Conservation (phyloP, 2,113 vertebrate genomes). For the Nerophis ophidion region DNA sequence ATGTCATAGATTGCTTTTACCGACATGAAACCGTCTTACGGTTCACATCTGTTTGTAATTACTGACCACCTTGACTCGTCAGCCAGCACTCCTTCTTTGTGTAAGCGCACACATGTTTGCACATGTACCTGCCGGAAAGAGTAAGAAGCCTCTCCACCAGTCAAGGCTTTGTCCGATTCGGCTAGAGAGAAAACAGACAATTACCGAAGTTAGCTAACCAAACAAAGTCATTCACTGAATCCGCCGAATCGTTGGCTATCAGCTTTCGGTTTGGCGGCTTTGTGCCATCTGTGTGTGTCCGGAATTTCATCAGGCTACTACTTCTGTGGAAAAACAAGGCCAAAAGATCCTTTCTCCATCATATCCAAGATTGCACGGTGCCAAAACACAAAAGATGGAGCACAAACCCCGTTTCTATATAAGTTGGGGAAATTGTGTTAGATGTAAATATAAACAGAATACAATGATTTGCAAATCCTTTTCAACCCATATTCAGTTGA, state of each 20-base stretch:
- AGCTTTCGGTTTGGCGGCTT: not conserved
- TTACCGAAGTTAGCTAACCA: slow-evolving; percentile 14
- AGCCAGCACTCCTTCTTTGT: slow-evolving; percentile 1
- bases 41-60: slow-evolving; percentile 61
- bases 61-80: slow-evolving; percentile 26
- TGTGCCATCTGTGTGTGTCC: no score
- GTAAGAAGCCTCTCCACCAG: slow-evolving; percentile 47
- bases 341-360: no score
- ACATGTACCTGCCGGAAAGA: slow-evolving; percentile 31
- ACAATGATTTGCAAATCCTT: no score
- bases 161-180: slow-evolving; percentile 18
- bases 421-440: no score
- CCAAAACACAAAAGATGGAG: no score
- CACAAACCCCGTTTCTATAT: no score
- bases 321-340: no score
- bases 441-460: no score
- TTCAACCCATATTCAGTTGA: no score
- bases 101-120: slow-evolving; percentile 5
- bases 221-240: not conserved
- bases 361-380: no score
- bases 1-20: slow-evolving; percentile 43
- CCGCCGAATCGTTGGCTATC: slow-evolving; percentile 3
- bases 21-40: slow-evolving; percentile 44
- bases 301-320: no score
- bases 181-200: slow-evolving; percentile 25